Percentiles rank a stretch among this genome's conserved stretches.
phyloP scores from a whole-genome alignment of 2,113 vertebrate species.

The Hypocryptadius cinnamomeus region DNA sequence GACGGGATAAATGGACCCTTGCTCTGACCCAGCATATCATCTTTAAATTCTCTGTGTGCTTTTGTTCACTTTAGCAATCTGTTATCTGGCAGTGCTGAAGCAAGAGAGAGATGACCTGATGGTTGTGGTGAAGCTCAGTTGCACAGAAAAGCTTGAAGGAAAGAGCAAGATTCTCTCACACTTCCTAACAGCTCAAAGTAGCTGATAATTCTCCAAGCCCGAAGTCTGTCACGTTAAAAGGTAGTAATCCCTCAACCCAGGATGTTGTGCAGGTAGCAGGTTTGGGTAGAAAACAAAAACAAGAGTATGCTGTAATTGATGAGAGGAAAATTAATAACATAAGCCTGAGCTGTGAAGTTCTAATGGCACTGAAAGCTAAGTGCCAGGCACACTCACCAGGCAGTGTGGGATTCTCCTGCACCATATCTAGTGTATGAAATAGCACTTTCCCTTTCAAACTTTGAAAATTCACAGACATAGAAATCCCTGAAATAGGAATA shows the following conservation, averaged over 20 bases:
- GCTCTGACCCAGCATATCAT: background rate
- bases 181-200: background rate
- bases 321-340: background rate
- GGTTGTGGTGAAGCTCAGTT: background rate
- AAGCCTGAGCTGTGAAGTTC: background rate
- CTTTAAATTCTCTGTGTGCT: background rate
- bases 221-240: background rate
- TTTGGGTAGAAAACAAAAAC: background rate
- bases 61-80: background rate
- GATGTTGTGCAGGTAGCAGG: background rate
- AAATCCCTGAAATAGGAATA: background rate
- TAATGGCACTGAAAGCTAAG: background rate
- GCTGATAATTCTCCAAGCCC: background rate
- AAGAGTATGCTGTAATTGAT: background rate
- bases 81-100: background rate
- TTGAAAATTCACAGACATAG: background rate
- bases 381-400: background rate
- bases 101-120: background rate
- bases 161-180: background rate
- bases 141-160: background rate
- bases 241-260: background rate
- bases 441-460: background rate
- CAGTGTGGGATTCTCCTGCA: background rate
- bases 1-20: background rate
- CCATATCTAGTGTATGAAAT: background rate